Base-by-base conservation (phyloP, 2,113 vertebrate species). In the Oncorhynchus clarkii region DNA sequence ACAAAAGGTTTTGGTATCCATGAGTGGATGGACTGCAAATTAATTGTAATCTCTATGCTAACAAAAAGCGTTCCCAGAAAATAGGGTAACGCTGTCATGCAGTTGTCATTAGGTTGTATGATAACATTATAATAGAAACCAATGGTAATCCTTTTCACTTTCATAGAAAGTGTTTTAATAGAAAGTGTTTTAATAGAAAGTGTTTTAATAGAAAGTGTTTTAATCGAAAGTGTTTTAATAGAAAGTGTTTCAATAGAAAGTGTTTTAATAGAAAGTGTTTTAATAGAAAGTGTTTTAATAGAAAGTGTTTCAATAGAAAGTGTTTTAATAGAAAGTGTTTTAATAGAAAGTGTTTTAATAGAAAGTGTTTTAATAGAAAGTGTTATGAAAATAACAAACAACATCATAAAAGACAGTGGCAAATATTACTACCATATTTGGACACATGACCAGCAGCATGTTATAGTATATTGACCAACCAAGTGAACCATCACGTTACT, bases 1-100 rank as follows among this genome's bases (percentile, higher is more conserved):
- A 90, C 89, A 89, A 90, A 91, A 82, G 73, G 84, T 72, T 87
- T 86, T 80, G 79, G 82, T 74, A 85, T 86, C 86, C 88, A 80
- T 90, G 89, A 91, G 91, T 89, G 89, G 88, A 92, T 90, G 89
- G 88, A 91, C 88, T 85, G 87, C 90, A 91, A 91, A 92, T 90
- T 85, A 90, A 91, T 90, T 90, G 89, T 87, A 80, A 82, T 77
- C 79, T 73, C 85, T 89, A 89, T 88, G 87, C 90, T 89, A 83
- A 86, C 89, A 89, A 92, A 2, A 29, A 64, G 13, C 20, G 0
- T 31, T 69, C 18, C 11, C 54, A 39, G 11, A 39, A 34, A 70
- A 70, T 22, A 48, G 11, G 14, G 9, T 14, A 24, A 24, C 22
- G 1, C 11, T 22, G 39, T 16, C 34, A 9, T 49, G 45, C n/a